phyloP scores from a whole-genome alignment of 2,113 vertebrate species.

The Poeciliopsis prolifica region DNA sequence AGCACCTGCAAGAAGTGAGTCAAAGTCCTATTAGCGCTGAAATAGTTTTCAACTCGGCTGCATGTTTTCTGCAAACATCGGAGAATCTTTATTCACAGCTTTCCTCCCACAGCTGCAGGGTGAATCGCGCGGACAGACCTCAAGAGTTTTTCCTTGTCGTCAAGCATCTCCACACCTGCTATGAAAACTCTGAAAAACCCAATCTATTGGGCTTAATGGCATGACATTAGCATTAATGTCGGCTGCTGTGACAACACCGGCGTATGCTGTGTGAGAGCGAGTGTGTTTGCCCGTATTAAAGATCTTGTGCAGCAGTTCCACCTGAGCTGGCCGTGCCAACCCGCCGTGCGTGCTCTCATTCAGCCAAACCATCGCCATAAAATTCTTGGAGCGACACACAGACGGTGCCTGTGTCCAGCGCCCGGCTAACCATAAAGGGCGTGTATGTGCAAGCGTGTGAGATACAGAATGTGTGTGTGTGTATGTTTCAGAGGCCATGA shows the following conservation, averaged over 20 bases:
- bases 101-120: conserved; percentile 28
- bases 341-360: conserved; percentile 56
- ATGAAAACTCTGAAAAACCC: conserved; percentile 25
- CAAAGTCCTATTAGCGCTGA: conserved; percentile 15
- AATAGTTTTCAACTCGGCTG: conserved; percentile 29
- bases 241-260: conserved; percentile 39
- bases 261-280: background rate
- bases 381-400: conserved; percentile 69
- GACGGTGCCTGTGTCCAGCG: conserved; percentile 68
- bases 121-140: background rate
- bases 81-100: conserved; percentile 33
- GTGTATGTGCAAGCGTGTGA: conserved; percentile 49
- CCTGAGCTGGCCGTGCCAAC: conserved; percentile 62
- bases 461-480: conserved; percentile 29
- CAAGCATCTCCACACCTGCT: conserved; percentile 50
- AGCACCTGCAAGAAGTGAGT: conserved; percentile 10
- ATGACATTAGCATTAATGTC: conserved; percentile 53
- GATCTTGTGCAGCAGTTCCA: conserved; percentile 46
- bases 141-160: conserved; percentile 20
- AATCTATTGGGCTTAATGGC: conserved; percentile 40
- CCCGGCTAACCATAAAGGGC: conserved; percentile 48
- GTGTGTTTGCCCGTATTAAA: conserved; percentile 10
- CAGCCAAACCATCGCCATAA: conserved; percentile 74
- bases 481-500: conserved; percentile 50
- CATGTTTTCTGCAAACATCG: conserved; percentile 25